Evolutionary conservation across 2,888 invertebrate genomes (phyloP).

Genomic region (Leptinotarsa tumamoca): DNA sequence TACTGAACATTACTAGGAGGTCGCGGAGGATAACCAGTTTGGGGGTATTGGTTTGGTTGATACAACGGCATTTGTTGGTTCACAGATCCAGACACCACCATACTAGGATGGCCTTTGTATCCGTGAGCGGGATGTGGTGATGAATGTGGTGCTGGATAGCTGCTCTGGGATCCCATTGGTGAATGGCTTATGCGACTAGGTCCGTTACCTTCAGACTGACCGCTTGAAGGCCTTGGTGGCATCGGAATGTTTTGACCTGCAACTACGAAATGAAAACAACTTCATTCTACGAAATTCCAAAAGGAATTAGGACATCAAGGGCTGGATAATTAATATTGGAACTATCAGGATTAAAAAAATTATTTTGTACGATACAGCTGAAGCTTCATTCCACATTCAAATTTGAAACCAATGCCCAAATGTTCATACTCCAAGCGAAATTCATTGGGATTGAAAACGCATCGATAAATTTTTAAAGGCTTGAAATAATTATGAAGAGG

Average conservation of each 20-base stretch:
- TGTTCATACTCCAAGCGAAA: too few species aligned
- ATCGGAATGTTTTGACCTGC: conserved; percentile 93
- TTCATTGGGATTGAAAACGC: too few species aligned
- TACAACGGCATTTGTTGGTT: conserved; percentile 70
- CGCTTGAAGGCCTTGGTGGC: conserved; percentile 94
- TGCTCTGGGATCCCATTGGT: conserved; percentile 74
- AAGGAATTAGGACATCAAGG: not conserved
- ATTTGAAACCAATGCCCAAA: not conserved
- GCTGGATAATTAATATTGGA: too few species aligned
- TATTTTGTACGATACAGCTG: not conserved
- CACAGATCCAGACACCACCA: conserved; percentile 55
- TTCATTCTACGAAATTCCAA: not conserved
- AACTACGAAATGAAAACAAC: conserved; percentile 28
- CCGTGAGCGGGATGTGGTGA: conserved; percentile 63
- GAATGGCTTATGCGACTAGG: conserved; percentile 78
- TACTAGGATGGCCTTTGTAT: conserved; percentile 74
- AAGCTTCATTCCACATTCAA: not conserved
- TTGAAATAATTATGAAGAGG: too few species aligned
- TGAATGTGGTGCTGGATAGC: conserved; percentile 73
- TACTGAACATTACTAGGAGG: conserved; percentile 63
- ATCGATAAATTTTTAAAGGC: too few species aligned
- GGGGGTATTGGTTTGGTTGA: conserved; percentile 69
- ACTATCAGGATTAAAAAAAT: not conserved
- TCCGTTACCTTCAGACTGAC: conserved; percentile 73
- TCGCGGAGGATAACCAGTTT: conserved; percentile 68